phyloP scores from a whole-genome alignment of 2,113 vertebrate species.

The Neomonachus schauinslandi region DNA sequence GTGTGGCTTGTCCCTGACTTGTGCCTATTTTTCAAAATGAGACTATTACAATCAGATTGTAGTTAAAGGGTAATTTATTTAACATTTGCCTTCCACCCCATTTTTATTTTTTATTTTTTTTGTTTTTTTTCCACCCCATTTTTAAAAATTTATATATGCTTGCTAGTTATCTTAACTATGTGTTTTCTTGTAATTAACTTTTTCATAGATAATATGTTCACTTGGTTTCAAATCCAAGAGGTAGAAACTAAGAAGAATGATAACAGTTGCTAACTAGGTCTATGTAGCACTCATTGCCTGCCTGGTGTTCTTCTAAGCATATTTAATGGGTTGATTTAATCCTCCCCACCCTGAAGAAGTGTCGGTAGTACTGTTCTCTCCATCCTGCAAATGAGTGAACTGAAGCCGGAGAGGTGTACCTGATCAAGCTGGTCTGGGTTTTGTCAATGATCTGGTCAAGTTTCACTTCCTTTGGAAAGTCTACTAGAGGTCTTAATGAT shows the following conservation, averaged over 20 bases:
- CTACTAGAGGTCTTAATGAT: not conserved
- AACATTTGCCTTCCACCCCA: not conserved
- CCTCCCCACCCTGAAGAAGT: not conserved
- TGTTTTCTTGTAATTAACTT: slow-evolving; percentile 34
- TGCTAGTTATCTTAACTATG: slow-evolving; percentile 11
- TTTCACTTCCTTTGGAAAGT: not conserved
- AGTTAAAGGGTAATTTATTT: slow-evolving; percentile 38
- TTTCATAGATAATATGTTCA: not conserved
- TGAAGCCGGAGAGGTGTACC: not conserved
- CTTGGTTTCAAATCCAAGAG: not conserved
- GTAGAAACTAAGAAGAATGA: not conserved
- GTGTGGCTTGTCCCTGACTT: not conserved
- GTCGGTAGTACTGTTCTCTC: not conserved
- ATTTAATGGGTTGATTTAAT: not conserved
- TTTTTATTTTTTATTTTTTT: not conserved
- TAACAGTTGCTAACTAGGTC: not conserved
- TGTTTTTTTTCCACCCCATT: not conserved
- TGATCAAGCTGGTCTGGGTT: not conserved
- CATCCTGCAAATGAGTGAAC: not conserved
- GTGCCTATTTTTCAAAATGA: not conserved
- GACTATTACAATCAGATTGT: not conserved
- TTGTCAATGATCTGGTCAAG: not conserved
- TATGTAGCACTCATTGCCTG: not conserved
- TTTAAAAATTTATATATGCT: not conserved
- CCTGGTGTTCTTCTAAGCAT: not conserved